phyloP scores from a whole-genome alignment of 2,797 vertebrate genomes.

The Cyclopterus lumpus region DNA sequence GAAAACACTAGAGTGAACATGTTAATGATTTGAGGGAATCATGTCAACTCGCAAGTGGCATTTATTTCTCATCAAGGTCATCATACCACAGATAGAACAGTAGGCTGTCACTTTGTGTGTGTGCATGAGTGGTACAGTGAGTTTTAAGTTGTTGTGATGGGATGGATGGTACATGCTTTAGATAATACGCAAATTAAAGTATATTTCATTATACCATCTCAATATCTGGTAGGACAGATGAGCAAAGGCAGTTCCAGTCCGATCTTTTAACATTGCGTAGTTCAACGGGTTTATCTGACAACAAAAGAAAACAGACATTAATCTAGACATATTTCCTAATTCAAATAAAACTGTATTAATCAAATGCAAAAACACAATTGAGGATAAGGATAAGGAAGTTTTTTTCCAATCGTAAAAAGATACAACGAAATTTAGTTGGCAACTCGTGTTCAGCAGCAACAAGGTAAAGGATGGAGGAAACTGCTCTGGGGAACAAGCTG shows the following conservation, averaged over 20 bases:
- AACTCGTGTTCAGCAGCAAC: no score
- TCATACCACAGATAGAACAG: not conserved
- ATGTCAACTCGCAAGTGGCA: not conserved
- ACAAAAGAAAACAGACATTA: not conserved
- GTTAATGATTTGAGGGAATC: not conserved
- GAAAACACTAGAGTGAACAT: constrained; percentile 4
- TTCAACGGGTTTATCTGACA: not conserved
- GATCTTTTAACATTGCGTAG: not conserved
- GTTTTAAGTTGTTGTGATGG: not conserved
- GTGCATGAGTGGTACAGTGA: not conserved
- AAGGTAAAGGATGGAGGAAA: no score
- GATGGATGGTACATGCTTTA: not conserved
- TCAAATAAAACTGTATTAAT: not conserved
- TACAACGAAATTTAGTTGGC: no score
- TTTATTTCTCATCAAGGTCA: not conserved
- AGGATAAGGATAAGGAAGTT: no score
- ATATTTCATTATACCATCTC: not conserved
- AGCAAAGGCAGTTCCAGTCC: not conserved
- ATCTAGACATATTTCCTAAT: not conserved
- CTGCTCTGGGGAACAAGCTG: no score
- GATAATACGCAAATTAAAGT: not conserved
- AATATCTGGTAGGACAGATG: not conserved
- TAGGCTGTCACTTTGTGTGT: not conserved
- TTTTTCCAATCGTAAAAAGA: no score
- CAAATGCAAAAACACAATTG: not conserved